Percentiles rank a stretch among this genome's conserved stretches.
Conservation (phyloP, 2,113 vertebrate species). For the Amblyornis subalaris region DNA sequence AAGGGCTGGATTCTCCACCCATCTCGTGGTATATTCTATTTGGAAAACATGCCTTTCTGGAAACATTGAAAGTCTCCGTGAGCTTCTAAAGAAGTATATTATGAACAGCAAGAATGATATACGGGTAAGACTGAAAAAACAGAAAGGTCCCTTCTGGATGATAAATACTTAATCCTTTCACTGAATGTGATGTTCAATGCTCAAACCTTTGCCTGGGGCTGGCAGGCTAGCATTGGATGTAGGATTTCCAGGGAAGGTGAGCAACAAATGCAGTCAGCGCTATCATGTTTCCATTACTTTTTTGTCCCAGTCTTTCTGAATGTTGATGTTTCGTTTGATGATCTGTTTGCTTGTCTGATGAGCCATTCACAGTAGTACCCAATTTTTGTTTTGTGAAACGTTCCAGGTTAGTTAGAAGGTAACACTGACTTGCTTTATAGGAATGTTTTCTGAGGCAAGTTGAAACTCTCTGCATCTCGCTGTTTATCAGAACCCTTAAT, state of each 20-base stretch:
- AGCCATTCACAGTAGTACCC: neutral
- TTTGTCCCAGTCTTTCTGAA: neutral
- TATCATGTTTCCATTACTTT: rapidly evolving
- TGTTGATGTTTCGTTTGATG: neutral
- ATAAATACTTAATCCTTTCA: neutral
- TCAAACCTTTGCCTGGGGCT: rapidly evolving
- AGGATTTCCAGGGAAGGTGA: neutral
- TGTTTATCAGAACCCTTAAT: neutral
- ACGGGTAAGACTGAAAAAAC: rapidly evolving
- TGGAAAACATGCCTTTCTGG: neutral
- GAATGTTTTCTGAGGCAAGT: neutral
- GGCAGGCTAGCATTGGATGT: neutral
- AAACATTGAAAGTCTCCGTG: neutral
- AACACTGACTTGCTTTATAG: neutral
- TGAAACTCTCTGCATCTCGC: rapidly evolving
- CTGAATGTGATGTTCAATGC: rapidly evolving
- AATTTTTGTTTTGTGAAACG: neutral
- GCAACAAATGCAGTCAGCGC: neutral
- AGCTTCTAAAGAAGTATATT: neutral
- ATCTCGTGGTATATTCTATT: neutral
- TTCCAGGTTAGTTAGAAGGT: neutral
- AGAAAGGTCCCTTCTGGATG: neutral
- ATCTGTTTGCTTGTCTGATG: neutral
- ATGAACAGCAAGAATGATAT: neutral
- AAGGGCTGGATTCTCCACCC: neutral